phyloP scores from a whole-genome alignment of 2,888 invertebrate species.

The Phaedon cochleariae region DNA sequence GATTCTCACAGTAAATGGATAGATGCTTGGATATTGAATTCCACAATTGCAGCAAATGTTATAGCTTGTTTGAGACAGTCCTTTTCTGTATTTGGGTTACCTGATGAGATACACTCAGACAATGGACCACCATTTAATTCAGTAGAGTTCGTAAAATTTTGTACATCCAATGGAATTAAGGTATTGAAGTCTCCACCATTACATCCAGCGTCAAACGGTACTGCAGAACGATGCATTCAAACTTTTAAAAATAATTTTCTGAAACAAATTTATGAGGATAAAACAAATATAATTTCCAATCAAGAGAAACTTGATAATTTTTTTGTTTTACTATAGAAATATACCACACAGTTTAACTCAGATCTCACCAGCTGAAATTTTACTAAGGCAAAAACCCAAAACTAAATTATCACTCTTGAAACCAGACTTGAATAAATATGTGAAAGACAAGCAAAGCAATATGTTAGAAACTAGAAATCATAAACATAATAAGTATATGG shows the following conservation, averaged over 20 bases:
- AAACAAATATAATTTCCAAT: neutral
- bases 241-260: slow-evolving; percentile 37
- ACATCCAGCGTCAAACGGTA: slow-evolving; percentile 40
- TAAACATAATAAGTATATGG: neutral
- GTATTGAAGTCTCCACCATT: slow-evolving; percentile 35
- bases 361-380: slow-evolving; percentile 1
- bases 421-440: neutral
- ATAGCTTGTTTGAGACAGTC: slow-evolving; percentile 30
- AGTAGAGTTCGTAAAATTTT: slow-evolving; percentile 36
- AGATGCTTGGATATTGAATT: slow-evolving; percentile 33
- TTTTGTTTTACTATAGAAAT: slow-evolving; percentile 23
- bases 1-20: slow-evolving; percentile 38
- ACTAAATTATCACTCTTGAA: slow-evolving; percentile 12
- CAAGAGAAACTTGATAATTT: slow-evolving; percentile 10
- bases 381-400: slow-evolving; percentile 16
- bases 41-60: slow-evolving; percentile 24
- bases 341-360: slow-evolving; percentile 19
- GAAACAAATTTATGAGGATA: slow-evolving; percentile 14
- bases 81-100: slow-evolving; percentile 35
- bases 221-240: slow-evolving; percentile 37
- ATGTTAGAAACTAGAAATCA: slow-evolving; percentile 1
- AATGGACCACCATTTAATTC: slow-evolving; percentile 42
- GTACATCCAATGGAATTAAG: slow-evolving; percentile 41
- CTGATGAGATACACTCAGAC: slow-evolving; percentile 35
- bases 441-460: slow-evolving; percentile 10